Percentiles rank a stretch among this genome's conserved stretches.
Conservation (phyloP, 1,140 invertebrate species). For the Rhopalosiphum maidis region DNA sequence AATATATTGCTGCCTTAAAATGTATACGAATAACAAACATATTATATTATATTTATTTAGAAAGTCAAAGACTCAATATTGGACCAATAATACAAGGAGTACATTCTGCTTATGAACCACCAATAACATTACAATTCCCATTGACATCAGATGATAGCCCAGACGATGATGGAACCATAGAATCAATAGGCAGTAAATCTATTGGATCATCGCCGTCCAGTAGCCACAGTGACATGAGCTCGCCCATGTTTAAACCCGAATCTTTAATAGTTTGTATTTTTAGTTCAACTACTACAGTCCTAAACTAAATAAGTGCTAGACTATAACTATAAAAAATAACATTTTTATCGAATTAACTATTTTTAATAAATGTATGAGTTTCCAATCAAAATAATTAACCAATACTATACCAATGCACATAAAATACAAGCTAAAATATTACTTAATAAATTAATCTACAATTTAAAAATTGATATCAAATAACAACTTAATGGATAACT, state of each 20-base stretch:
- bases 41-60: constrained; percentile 9
- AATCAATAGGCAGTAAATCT: constrained; percentile 33
- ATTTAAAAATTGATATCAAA: not conserved
- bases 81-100: constrained; percentile 29
- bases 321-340: not conserved
- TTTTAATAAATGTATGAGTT: not conserved
- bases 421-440: not conserved
- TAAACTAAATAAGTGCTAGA: not conserved
- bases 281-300: not conserved
- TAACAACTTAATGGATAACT: not conserved
- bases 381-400: not conserved
- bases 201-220: constrained; percentile 38
- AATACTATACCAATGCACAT: not conserved
- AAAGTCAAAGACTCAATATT: constrained; percentile 2
- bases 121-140: constrained; percentile 13
- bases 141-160: not conserved
- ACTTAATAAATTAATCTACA: not conserved
- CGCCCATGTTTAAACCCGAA: constrained; percentile 54
- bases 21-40: not conserved
- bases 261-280: constrained; percentile 36
- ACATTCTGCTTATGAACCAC: constrained; percentile 21
- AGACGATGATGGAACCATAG: constrained; percentile 31
- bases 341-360: not conserved
- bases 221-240: constrained; percentile 52
- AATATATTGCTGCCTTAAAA: not conserved